Percentiles rank a stretch among this genome's conserved stretches.
These are phyloP conservation scores for Propithecus perrieri DNA, from an alignment of 2,797 vertebrate genomes.

Conservation along the genomic window DNA sequence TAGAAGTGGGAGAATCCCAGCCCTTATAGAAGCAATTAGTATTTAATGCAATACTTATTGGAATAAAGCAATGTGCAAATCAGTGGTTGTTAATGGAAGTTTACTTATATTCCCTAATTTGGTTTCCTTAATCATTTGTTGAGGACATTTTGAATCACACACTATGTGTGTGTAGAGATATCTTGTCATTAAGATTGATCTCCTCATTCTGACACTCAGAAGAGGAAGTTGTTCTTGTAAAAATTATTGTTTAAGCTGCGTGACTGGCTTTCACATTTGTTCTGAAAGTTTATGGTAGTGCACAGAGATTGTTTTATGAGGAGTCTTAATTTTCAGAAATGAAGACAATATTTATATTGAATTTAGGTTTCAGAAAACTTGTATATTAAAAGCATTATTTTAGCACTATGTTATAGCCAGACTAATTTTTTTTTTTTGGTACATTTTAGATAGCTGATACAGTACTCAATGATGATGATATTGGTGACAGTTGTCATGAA, in stretches of 20 bases:
- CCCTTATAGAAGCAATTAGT: background rate
- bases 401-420: background rate
- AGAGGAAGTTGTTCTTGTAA: conserved; percentile 33
- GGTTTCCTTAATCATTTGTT: background rate
- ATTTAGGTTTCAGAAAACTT: background rate
- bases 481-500: conserved; percentile 98
- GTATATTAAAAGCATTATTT: conserved; percentile 13
- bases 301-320: conserved; percentile 28
- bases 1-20: background rate
- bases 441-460: conserved; percentile 95
- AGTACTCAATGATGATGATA: conserved; percentile 97
- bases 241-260: conserved; percentile 25
- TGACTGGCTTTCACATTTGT: conserved; percentile 4
- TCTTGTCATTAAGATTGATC: background rate
- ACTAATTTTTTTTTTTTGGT: conserved; percentile 66
- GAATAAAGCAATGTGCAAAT: background rate
- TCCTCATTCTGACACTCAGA: background rate
- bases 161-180: background rate
- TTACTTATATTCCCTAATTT: background rate
- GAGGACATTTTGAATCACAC: background rate
- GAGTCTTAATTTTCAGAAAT: conserved; percentile 24
- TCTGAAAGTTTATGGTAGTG: background rate
- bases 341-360: background rate
- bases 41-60: background rate
- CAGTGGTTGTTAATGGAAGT: background rate